Evolutionary conservation across 2,888 invertebrate species (phyloP).

Genomic region (Polyommatus icarus): DNA sequence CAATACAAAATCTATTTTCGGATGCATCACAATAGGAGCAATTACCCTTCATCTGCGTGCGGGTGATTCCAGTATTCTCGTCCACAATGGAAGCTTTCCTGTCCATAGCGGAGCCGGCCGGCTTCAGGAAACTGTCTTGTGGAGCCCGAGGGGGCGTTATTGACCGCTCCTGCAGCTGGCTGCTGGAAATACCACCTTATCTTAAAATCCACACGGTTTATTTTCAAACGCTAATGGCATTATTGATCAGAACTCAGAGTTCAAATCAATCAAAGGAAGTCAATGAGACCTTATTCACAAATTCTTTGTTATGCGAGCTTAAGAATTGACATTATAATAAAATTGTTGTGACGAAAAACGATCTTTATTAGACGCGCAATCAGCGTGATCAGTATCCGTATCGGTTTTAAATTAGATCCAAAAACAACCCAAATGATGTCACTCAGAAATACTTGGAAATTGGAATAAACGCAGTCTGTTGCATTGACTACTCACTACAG

Average conservation of each 20-base stretch:
- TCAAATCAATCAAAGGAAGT: slow-evolving; percentile 30
- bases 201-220: neutral
- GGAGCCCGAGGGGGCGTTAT: slow-evolving; percentile 54
- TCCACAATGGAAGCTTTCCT: slow-evolving; percentile 74
- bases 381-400: neutral
- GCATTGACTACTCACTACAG: neutral
- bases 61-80: slow-evolving; percentile 78
- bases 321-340: slow-evolving; percentile 20
- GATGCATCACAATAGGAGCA: neutral
- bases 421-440: neutral
- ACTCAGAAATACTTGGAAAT: too few species aligned
- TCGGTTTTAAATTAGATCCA: neutral
- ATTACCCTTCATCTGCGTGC: slow-evolving; percentile 90
- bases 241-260: slow-evolving; percentile 30
- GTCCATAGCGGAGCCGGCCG: slow-evolving; percentile 69
- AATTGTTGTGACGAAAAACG: slow-evolving; percentile 26
- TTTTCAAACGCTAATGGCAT: neutral
- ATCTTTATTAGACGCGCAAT: slow-evolving; percentile 8
- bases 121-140: slow-evolving; percentile 73
- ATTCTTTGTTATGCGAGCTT: slow-evolving; percentile 17
- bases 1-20: neutral
- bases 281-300: slow-evolving; percentile 27
- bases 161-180: slow-evolving; percentile 58
- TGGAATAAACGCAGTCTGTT: neutral
- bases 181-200: slow-evolving; percentile 41